Evolutionary conservation across 1,140 invertebrate genomes (phyloP), one percentile per base, ranked within the genome.

Genomic region (Trialeurodes vaporariorum): DNA sequence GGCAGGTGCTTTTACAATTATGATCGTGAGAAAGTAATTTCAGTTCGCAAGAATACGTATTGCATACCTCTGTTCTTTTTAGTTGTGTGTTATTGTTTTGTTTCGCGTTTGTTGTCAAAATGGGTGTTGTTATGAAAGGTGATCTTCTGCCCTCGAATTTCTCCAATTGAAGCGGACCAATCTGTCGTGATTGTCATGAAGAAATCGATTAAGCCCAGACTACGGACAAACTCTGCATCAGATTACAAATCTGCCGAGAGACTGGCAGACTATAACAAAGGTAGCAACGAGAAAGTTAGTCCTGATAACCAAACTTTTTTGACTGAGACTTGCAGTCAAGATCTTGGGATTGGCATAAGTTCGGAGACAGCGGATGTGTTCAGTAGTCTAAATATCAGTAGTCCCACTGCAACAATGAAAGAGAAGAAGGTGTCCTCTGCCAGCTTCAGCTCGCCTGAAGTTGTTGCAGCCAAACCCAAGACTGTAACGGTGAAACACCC

Each of bases 401-500:
- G 34, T 17, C 34, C 34, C 34, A 49, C 34, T 9, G 34, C 17
- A 49, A 49, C 34, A 5, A 49, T 49, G 34, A 49, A 49, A 49
- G 34, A 49, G 5, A 49, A 49, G 34, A 49, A 49, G 34, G 34
- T 49, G 17, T 49, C 34, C 17, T 49, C 34, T 9, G 34, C 34
- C 5, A 49, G 34, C 34, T 17, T 49, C 34, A 49, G 34, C 17
- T 49, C 34, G 5, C 34, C 34, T 49, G 34, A 49, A 17, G 34
- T 49, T 49, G 34, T 17, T 9, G 34, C 34, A 9, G 34, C 34
- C 34, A 70, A 67, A 24, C 69, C 69, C 21, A 96, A 96, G 78
- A 88, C 93, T 61, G 95, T 97, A 2, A 95, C 90, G 12, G 93
- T 98, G 0, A 94, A 93, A 75, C 92, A 94, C 78, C 93, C 94